These are phyloP conservation scores for Bombus consobrinus DNA, from an alignment of 1,140 invertebrate species.

Conservation along the genomic window DNA sequence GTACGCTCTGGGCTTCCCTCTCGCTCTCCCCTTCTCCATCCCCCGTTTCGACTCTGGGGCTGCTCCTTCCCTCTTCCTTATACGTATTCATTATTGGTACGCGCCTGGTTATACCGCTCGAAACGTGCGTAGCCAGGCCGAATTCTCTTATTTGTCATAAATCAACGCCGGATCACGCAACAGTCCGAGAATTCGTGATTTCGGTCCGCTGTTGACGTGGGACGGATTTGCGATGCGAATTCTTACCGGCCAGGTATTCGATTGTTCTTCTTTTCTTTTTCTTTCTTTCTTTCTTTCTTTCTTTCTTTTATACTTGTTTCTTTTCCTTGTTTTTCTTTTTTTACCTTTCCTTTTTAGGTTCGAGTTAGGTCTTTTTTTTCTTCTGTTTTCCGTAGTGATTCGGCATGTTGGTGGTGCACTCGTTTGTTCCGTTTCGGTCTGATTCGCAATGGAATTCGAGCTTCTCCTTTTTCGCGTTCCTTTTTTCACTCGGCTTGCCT, in stretches of 20 bases:
- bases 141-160: constrained; percentile 80
- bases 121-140: constrained; percentile 70
- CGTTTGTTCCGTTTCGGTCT: neutral
- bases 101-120: constrained; percentile 73
- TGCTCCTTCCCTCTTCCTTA: constrained; percentile 72
- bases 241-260: constrained; percentile 49
- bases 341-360: neutral
- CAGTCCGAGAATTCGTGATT: constrained; percentile 66
- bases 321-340: neutral
- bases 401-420: neutral
- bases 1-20: constrained; percentile 48
- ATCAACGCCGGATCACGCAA: constrained; percentile 74
- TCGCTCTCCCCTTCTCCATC: neutral
- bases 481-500: too few relatives aligned
- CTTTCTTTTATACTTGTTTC: neutral
- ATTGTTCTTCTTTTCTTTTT: constrained; percentile 21
- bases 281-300: neutral
- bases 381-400: neutral
- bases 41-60: neutral
- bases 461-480: neutral
- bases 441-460: constrained; percentile 34
- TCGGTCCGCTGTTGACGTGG: constrained; percentile 48
- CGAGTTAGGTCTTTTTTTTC: too few relatives aligned
- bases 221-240: constrained; percentile 61
- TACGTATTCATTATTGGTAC: constrained; percentile 81